Conservation (phyloP, 2,113 vertebrate species). For the Pomatorhinus ruficollis region DNA sequence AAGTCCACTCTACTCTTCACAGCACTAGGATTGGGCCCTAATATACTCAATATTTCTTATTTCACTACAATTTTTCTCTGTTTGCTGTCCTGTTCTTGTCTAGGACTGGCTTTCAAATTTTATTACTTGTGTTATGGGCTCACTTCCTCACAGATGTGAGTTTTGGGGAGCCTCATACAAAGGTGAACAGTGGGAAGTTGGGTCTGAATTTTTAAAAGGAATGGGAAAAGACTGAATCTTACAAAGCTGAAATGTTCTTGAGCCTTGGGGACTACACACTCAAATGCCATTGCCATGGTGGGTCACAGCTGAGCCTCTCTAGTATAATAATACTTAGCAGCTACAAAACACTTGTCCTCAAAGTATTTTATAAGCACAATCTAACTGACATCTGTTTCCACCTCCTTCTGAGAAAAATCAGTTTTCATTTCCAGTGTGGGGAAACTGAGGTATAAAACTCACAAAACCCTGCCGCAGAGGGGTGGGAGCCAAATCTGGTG, state of each 20-base stretch:
- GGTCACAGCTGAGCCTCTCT: neutral
- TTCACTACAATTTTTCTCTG: neutral
- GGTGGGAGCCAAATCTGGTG: neutral
- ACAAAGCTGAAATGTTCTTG: neutral
- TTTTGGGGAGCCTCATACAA: neutral
- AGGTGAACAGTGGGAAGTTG: neutral
- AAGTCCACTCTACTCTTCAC: accelerated
- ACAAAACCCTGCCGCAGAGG: neutral
- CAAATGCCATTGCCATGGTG: neutral
- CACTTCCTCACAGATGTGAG: neutral
- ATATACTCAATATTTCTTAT: neutral
- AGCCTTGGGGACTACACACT: neutral
- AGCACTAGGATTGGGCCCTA: neutral
- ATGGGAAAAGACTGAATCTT: neutral
- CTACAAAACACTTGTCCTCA: neutral
- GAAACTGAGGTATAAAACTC: neutral
- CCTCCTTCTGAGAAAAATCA: neutral
- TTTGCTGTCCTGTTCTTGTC: neutral
- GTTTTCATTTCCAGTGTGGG: neutral
- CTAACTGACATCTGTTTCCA: neutral
- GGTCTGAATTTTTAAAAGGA: neutral
- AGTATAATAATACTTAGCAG: neutral
- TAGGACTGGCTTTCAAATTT: neutral
- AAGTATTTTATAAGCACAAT: neutral
- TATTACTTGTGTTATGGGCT: neutral